phyloP scores from a whole-genome alignment of 2,113 vertebrate species.

The Nasalis larvatus region DNA sequence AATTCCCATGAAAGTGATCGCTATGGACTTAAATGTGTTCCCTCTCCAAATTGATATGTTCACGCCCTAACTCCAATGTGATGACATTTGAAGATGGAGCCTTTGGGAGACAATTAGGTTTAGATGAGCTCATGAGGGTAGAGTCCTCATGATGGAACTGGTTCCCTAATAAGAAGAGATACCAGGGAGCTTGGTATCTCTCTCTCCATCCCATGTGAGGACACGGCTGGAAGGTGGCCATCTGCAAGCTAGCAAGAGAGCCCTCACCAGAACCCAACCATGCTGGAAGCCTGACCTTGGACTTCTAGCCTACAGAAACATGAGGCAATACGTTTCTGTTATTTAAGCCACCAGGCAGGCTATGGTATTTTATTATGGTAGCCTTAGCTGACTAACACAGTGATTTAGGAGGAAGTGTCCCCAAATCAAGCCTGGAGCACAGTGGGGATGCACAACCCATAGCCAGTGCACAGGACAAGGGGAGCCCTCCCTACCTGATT shows the following conservation, averaged over 20 bases:
- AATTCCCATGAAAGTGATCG: not conserved
- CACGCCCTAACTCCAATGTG: no score
- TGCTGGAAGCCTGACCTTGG: not conserved
- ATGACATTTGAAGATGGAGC: not conserved
- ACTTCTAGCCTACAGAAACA: not conserved
- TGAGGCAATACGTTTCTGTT: rapidly evolving
- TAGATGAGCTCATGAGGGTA: not conserved
- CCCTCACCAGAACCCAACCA: rapidly evolving
- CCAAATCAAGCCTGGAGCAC: no score
- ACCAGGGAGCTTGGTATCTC: not conserved
- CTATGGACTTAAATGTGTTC: not conserved
- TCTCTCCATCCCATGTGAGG: not conserved
- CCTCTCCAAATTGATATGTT: no score
- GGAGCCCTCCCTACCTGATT: conserved; percentile 50
- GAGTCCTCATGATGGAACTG: not conserved
- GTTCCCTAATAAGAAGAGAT: not conserved
- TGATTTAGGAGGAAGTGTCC: not conserved
- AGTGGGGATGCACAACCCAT: not conserved
- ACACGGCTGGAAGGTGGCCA: not conserved
- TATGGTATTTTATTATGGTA: not conserved
- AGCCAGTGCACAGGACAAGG: rapidly evolving
- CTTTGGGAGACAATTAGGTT: not conserved
- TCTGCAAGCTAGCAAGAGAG: not conserved
- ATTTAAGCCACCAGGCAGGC: not conserved
- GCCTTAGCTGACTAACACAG: not conserved